Evolutionary conservation across 2,888 invertebrate genomes (phyloP), one percentile per base, ranked within the genome.

Genomic region (Epistrophella euchroma): DNA sequence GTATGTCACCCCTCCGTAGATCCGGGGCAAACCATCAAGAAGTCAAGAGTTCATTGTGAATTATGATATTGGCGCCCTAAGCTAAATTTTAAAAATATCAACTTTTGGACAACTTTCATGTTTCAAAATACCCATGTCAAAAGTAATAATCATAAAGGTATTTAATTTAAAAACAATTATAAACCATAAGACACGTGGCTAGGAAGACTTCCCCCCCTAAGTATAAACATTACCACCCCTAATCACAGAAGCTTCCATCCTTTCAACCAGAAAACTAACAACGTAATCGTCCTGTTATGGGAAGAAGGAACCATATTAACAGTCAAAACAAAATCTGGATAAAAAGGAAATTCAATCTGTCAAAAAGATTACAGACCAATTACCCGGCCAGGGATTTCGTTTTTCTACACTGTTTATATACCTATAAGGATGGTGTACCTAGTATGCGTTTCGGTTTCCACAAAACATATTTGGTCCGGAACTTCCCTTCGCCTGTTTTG

Each of bases 301-400:
- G 58, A 52, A 78, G 60, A 47, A 75, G 79, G 52, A 82, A 77
- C 87, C 81, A 74, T 84, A 78, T 64, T 80, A 82, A 82, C 91
- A 92, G 91, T 92, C 92, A 91, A 92, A 92, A 92, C 91, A 92
- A 91, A 92, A 91, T 91, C 91, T 91, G 91, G 91, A 92, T 91
- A 92, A 91, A 89, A 91, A 91, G 90, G 91, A 92, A 92, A 92
- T 92, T 92, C 92, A 92, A 92, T 92, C 92, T 92, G 92, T 92
- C 92, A 92, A 91, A 92, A 92, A 92, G 92, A 92, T 92, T 92
- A 92, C 91, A 92, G 91, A 92, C 92, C 92, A 92, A 92, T 92
- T 92, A 92, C 88, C 88, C 88, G 88, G 88, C 80, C 85, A 75
- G 77, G 83, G 88, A 88, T 88, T 87, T 87, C 70, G 58, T 81